Percentiles rank a stretch among this genome's conserved stretches.
These are phyloP conservation scores for Nomada ferruginata DNA, from an alignment of 2,888 invertebrate genomes.

Conservation along the genomic window DNA sequence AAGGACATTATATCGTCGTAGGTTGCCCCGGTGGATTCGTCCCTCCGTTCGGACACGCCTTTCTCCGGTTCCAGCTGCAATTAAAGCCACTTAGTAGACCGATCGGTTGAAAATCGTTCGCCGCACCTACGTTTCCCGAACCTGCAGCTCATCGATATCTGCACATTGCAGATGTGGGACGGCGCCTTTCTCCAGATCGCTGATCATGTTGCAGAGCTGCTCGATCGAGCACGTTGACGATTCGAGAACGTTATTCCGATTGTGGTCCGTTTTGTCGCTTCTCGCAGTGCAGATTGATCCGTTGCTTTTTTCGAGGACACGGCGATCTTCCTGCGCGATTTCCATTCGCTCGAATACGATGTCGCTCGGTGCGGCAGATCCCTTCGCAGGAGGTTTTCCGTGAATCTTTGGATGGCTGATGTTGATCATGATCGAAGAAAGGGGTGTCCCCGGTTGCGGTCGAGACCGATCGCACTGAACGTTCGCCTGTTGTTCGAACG, in stretches of 20 bases:
- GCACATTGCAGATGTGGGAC: conserved; percentile 33
- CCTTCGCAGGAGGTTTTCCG: conserved; percentile 54
- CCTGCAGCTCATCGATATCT: conserved; percentile 32
- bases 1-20: conserved; percentile 80
- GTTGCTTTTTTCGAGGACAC: neutral
- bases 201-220: conserved; percentile 78
- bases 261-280: conserved; percentile 65
- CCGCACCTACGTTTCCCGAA: neutral
- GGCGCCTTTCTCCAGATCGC: conserved; percentile 74
- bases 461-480: neutral
- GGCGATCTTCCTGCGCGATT: no score
- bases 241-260: conserved; percentile 78
- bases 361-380: neutral
- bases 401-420: conserved; percentile 48
- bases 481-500: neutral
- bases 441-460: no score
- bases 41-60: conserved; percentile 65
- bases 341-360: neutral
- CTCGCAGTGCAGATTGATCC: no score
- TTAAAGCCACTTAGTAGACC: no score
- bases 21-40: conserved; percentile 66
- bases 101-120: neutral
- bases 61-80: conserved; percentile 75
- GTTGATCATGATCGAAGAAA: conserved; percentile 48
- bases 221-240: conserved; percentile 74